Evolutionary conservation across 2,888 invertebrate species (phyloP).

Genomic region (Malacosoma neustria): DNA sequence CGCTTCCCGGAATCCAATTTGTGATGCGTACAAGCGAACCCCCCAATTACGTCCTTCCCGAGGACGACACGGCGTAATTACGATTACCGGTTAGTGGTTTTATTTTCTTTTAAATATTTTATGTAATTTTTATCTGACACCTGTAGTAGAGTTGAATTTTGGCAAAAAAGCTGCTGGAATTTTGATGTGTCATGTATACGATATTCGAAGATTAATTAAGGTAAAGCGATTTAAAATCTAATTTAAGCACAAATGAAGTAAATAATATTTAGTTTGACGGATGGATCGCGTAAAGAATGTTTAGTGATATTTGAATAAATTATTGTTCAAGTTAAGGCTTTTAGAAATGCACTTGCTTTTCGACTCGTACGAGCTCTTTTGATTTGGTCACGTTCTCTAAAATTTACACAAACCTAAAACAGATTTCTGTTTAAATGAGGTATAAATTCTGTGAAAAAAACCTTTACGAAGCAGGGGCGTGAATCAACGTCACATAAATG

Average conservation of each 20-base stretch:
- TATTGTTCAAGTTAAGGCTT: neutral
- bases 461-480: too few relatives aligned
- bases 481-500: too few relatives aligned
- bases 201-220: too few relatives aligned
- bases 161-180: neutral
- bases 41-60: constrained; percentile 2
- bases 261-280: too few relatives aligned
- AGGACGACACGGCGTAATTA: neutral
- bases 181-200: neutral
- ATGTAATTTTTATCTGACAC: neutral
- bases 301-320: neutral
- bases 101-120: neutral
- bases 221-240: too few relatives aligned
- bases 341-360: neutral
- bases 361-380: neutral
- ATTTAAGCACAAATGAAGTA: too few relatives aligned
- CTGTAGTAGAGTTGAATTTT: neutral
- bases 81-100: neutral
- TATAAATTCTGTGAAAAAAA: neutral
- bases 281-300: too few relatives aligned
- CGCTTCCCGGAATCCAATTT: constrained; percentile 44
- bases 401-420: too few relatives aligned
- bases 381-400: neutral
- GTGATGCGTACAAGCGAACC: constrained; percentile 18
- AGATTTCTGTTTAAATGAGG: neutral